Conservation (phyloP, 2,888 invertebrate genomes). For the Apoderus coryli region DNA sequence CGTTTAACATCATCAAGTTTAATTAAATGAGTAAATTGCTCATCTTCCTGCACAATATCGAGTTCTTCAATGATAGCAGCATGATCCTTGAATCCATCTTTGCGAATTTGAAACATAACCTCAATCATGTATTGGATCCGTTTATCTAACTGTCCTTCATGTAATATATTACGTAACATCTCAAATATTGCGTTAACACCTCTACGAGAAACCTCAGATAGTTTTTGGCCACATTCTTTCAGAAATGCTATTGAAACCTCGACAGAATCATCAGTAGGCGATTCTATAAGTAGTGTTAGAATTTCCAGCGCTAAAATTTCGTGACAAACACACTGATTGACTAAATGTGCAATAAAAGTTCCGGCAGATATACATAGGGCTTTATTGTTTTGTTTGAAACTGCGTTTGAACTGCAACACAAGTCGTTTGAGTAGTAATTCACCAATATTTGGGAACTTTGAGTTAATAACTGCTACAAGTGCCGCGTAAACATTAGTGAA, state of each 20-base stretch:
- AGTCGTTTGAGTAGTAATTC: slow-evolving; percentile 81
- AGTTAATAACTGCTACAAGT: slow-evolving; percentile 89
- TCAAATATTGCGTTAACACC: slow-evolving; percentile 84
- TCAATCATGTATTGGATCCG: slow-evolving; percentile 99
- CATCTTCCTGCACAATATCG: slow-evolving; percentile 92
- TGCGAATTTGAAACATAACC: slow-evolving; percentile 89
- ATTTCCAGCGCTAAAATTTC: slow-evolving; percentile 92
- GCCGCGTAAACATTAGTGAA: slow-evolving; percentile 97
- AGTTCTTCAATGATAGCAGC: slow-evolving; percentile 75
- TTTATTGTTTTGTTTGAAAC: slow-evolving; percentile 89
- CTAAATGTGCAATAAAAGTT: slow-evolving; percentile 90
- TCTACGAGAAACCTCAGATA: slow-evolving; percentile 65
- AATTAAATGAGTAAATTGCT: slow-evolving; percentile 90
- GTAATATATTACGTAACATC: slow-evolving; percentile 82
- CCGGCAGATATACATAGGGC: slow-evolving; percentile 77
- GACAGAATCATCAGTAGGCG: slow-evolving; percentile 93
- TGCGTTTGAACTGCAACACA: slow-evolving; percentile 86
- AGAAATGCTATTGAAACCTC: slow-evolving; percentile 93
- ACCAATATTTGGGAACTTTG: slow-evolving; percentile 94
- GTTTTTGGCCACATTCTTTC: slow-evolving; percentile 91
- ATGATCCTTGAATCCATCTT: slow-evolving; percentile 93
- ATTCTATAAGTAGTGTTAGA: slow-evolving; percentile 81
- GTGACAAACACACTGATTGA: slow-evolving; percentile 95
- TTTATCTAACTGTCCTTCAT: slow-evolving; percentile 83
- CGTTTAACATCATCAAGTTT: slow-evolving; percentile 76